A percentile compares a stretch with the other conserved stretches of the same genome.
These are phyloP conservation scores for Drosophila miranda DNA, from an alignment of 1,140 invertebrate genomes.

Conservation along the genomic window DNA sequence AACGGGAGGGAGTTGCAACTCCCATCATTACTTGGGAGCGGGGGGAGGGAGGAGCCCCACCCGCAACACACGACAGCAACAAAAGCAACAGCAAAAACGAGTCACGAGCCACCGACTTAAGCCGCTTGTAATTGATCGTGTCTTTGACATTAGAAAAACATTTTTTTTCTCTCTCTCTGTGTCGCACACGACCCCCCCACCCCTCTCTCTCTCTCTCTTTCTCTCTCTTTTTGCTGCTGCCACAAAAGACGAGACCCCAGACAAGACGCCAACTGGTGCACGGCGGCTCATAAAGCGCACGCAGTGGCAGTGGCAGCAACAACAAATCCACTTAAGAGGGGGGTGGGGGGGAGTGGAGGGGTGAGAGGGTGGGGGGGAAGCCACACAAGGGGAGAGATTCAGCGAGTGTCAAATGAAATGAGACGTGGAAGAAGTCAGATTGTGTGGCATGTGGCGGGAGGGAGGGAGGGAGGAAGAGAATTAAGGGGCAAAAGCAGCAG, in stretches of 20 bases:
- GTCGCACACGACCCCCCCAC: too few species aligned
- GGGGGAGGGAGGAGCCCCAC: slow-evolving; percentile 2
- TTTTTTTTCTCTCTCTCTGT: slow-evolving; percentile 19
- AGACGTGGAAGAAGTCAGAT: slow-evolving; percentile 26
- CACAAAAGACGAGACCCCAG: slow-evolving; percentile 35
- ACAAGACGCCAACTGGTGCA: slow-evolving; percentile 51
- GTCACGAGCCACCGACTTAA: slow-evolving; percentile 54
- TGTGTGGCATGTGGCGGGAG: too few species aligned
- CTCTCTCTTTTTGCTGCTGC: slow-evolving; percentile 6
- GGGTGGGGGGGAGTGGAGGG: not conserved
- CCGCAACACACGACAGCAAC: slow-evolving; percentile 21
- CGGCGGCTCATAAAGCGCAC: slow-evolving; percentile 60
- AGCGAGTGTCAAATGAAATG: slow-evolving; percentile 47
- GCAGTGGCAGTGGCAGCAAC: slow-evolving; percentile 38
- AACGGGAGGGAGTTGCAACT: slow-evolving; percentile 14
- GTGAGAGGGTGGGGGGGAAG: slow-evolving; percentile 6
- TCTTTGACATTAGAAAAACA: slow-evolving; percentile 62
- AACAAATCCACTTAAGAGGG: slow-evolving; percentile 58
- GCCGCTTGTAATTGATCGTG: slow-evolving; percentile 60
- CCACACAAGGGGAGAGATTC: slow-evolving; percentile 38
- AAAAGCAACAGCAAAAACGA: slow-evolving; percentile 24
- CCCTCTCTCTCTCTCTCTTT: not conserved
- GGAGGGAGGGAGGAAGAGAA: too few species aligned
- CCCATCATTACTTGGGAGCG: slow-evolving; percentile 1
- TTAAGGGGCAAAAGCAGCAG: slow-evolving; percentile 9